Percentiles rank a stretch among this genome's conserved stretches.
Conservation (phyloP, 2,113 vertebrate species). For the Psilopsiagon aurifrons region DNA sequence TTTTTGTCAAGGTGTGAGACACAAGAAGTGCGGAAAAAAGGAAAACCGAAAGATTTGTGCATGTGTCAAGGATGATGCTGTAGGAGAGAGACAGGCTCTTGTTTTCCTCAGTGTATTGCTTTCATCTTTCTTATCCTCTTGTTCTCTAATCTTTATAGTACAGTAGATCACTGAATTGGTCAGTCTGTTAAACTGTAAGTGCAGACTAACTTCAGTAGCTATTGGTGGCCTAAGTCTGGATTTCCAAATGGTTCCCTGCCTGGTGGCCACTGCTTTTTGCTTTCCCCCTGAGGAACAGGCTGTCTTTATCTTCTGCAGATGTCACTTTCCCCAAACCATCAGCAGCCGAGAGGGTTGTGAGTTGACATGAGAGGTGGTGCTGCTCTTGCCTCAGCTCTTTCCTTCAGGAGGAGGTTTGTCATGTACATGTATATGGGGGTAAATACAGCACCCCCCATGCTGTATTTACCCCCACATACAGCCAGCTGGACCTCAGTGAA, state of each 20-base stretch:
- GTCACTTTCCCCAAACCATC: background rate
- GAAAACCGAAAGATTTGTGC: background rate
- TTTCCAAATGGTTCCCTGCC: background rate
- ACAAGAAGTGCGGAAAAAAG: background rate
- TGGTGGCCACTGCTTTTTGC: background rate
- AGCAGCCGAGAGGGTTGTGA: background rate
- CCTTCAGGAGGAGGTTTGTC: background rate
- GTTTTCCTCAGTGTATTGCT: background rate
- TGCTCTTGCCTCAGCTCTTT: background rate
- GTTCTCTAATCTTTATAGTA: background rate
- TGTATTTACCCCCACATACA: background rate
- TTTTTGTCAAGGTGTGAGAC: background rate
- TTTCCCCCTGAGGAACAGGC: background rate
- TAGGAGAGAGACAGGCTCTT: background rate
- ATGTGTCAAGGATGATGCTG: background rate
- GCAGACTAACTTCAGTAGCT: background rate
- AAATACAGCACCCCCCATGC: background rate
- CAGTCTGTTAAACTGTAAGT: background rate
- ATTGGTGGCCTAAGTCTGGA: background rate
- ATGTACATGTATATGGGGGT: background rate
- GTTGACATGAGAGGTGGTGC: background rate
- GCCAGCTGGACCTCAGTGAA: background rate
- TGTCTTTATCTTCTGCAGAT: background rate
- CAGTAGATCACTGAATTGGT: background rate
- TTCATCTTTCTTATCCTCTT: background rate